phyloP scores from a whole-genome alignment of 2,113 vertebrate species.

The Eubucco bourcierii region DNA sequence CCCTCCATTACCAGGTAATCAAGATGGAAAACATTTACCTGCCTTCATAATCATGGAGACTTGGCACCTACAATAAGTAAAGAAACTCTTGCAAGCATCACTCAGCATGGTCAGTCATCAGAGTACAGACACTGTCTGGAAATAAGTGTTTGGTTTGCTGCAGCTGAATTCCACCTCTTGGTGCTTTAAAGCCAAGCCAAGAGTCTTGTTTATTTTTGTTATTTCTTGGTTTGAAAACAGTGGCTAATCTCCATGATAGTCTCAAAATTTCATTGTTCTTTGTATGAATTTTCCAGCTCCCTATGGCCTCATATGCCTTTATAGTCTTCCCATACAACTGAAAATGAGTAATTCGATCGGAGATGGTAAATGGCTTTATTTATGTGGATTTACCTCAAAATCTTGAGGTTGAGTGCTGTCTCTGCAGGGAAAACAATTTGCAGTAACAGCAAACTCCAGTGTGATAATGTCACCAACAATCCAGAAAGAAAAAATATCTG shows the following conservation, averaged over 20 bases:
- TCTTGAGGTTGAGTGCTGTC: neutral
- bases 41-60: neutral
- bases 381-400: constrained; percentile 28
- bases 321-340: neutral
- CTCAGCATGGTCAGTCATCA: neutral
- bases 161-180: neutral
- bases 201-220: neutral
- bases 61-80: neutral
- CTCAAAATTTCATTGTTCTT: neutral
- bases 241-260: neutral
- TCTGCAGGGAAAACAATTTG: constrained; percentile 37
- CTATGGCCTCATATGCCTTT: neutral
- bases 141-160: neutral
- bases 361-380: constrained; percentile 9
- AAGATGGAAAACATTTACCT: neutral
- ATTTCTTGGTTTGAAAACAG: neutral
- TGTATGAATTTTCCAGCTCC: neutral
- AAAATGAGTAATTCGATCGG: constrained; percentile 11
- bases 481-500: constrained; percentile 21
- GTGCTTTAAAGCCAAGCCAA: neutral
- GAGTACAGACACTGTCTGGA: neutral
- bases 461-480: constrained; percentile 39
- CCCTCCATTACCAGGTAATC: neutral
- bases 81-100: neutral
- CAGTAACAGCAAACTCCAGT: constrained; percentile 19